A percentile compares a stretch with the other conserved stretches of the same genome.
Conservation (phyloP, 2,888 invertebrate species). For the Gastrophysa polygoni region DNA sequence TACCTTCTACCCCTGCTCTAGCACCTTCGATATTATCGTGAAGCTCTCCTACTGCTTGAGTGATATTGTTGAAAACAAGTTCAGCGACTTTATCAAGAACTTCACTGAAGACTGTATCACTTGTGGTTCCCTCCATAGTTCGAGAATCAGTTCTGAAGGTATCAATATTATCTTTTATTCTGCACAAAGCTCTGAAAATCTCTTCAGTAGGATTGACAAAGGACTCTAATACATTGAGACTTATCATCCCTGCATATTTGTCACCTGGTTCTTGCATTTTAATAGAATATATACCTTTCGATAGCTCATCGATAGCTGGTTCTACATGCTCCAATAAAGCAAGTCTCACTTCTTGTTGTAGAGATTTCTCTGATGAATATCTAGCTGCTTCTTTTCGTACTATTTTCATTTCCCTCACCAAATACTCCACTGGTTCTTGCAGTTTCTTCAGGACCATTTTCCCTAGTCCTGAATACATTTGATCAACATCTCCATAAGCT, state of each 20-base stretch:
- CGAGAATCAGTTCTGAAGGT: conserved; percentile 7
- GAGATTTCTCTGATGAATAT: conserved; percentile 50
- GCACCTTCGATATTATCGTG: conserved; percentile 53
- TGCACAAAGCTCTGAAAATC: conserved; percentile 49
- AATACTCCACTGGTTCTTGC: conserved; percentile 46
- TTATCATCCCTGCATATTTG: conserved; percentile 42
- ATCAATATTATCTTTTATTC: conserved; percentile 44
- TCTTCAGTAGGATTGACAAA: conserved; percentile 51
- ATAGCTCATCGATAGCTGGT: conserved; percentile 67
- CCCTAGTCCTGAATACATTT: conserved; percentile 41
- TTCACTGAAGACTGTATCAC: conserved; percentile 52
- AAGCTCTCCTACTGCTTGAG: conserved; percentile 53
- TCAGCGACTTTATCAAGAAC: conserved; percentile 56
- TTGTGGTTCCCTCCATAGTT: conserved; percentile 28
- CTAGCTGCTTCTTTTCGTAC: conserved; percentile 51
- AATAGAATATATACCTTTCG: conserved; percentile 64
- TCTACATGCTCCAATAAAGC: conserved; percentile 69
- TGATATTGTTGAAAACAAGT: conserved; percentile 53
- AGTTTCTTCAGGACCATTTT: conserved; percentile 49
- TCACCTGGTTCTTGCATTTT: conserved; percentile 47
- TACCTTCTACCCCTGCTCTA: conserved; percentile 47
- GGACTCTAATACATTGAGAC: conserved; percentile 46
- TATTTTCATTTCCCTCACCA: conserved; percentile 49
- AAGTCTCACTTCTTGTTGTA: conserved; percentile 57
- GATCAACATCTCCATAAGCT: conserved; percentile 42